Evolutionary conservation across 2,797 vertebrate genomes (phyloP).

Genomic region (Diglossa cyanea): DNA sequence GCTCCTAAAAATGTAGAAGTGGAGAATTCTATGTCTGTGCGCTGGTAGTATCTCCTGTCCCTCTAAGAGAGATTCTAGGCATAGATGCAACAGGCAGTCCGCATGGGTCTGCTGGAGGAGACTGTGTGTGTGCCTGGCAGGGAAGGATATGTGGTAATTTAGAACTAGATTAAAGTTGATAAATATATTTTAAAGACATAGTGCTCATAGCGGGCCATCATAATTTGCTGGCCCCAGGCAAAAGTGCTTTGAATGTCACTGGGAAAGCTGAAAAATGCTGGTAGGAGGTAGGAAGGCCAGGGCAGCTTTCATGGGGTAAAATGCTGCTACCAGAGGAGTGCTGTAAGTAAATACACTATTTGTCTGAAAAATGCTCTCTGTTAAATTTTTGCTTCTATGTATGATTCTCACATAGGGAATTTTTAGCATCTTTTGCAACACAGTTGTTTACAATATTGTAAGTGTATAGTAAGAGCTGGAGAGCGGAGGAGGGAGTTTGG

Average conservation of each 20-base stretch:
- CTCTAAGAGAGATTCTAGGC: background rate
- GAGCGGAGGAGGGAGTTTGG: background rate
- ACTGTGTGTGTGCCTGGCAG: background rate
- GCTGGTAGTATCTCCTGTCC: background rate
- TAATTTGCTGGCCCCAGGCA: background rate
- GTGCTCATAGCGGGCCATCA: accelerated
- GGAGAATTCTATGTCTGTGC: background rate
- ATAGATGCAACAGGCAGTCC: background rate
- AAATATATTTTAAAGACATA: background rate
- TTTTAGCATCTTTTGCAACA: background rate
- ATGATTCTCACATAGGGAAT: background rate
- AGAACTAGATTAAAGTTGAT: background rate
- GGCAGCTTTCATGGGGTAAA: background rate
- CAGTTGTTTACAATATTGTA: accelerated
- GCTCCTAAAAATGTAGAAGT: background rate
- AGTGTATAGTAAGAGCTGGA: background rate
- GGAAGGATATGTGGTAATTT: background rate
- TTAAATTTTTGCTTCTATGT: background rate
- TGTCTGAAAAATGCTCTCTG: background rate
- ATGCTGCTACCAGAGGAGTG: background rate
- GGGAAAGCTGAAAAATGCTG: accelerated
- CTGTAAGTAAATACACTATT: background rate
- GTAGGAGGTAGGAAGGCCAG: background rate
- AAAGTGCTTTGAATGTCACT: background rate
- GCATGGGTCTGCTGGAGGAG: background rate